Base-by-base conservation (phyloP, 2,888 invertebrate species). In the Drosophila robusta region DNA sequence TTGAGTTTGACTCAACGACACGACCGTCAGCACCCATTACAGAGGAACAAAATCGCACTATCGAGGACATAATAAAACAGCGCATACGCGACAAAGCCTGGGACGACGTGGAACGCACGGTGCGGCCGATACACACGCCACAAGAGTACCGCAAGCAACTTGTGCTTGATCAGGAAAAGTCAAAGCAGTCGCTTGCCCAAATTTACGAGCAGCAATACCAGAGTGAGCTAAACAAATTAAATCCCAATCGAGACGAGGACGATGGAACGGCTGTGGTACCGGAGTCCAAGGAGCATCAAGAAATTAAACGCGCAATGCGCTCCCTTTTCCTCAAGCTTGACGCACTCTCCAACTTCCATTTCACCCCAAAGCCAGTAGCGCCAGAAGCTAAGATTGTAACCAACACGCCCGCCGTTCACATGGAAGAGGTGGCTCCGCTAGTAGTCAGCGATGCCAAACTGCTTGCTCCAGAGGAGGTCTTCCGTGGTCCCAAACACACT, bases 401-500 rank as follows among this genome's bases (percentile, higher is more conserved):
- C 65, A 99, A 99, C 90, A 93, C 97, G 70, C 97, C 99, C 1
- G 97, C 98, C 0, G 95, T 99, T 51, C 94, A 94, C 32, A 96
- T 98, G 95, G 99, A 99, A 92, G 99, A 99, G 92, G 98, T 98
- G 7, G 98, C 98, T 0, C 99, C 99, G 0, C 94, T 97, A 6
- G 95, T 96, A n/a, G 94, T 95, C 0, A 97, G 96, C 88, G 96
- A 98, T 92, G 97, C 96, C 4, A 94, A 95, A 1, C 92, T 98
- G 38, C 93, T 99, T 71, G 98, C 99, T 16, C 98, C 99, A 0
- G 97, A 98, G 92, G 99, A 99, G 94, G 94, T 99, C 1, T 95
- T 94, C 92, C 94, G 94, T 18, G 93, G 93, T 78, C 76, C 91
- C 1, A 93, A 93, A 89, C 94, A 95, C 55, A 78, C 89, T 93